Evolutionary conservation across 2,113 vertebrate species (phyloP), one percentile per base, ranked within the genome.

Genomic region (Cottus gobio): DNA sequence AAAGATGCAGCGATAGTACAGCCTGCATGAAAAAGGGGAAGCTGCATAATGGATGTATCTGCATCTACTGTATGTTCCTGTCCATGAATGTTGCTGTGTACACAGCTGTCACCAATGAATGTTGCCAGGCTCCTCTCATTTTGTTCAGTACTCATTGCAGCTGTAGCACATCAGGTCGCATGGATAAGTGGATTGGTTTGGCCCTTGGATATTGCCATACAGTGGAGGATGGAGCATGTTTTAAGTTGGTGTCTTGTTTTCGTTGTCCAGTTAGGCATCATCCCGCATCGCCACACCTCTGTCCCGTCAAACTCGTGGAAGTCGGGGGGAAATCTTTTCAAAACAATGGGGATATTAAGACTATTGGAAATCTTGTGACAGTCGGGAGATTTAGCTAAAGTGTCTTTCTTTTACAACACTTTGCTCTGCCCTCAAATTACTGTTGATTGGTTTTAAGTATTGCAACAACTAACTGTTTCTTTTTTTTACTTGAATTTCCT

Each of bases 151-250:
- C 3, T 75, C 39, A 8, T 7, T 58, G 18, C 61, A 22, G 64
- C 52, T 57, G 15, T 34, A 44, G 61, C 56, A 75, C 72, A 70
- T 52, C 0, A 20, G 2, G 30, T 52, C 60, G 65, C 36, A 77
- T 82, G 77, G 34, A 24, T 62, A 7, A n/a, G 42, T 77, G 20
- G 34, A 77, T 66, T 66, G 36, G 10, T 58, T 70, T 66, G 28
- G n/a, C 69, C 30, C 7, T 22, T 54, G 24, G 44, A 39, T 75
- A 12, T n/a, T 67, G 42, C 30, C 65, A 37, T 70, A 71, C 24
- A 56, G 8, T 69, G 0, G 4, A 73, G n/a, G 26, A 30, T 68
- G 46, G 9, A 72, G 48, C 50, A 69, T 71, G 46, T 71, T 74
- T 30, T 34, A 30, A 62, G 13, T 37, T 37, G 20, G 28, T 52